A percentile compares a stretch with the other conserved stretches of the same genome.
These are phyloP conservation scores for Callitettix versicolor DNA, from an alignment of 1,140 invertebrate species.

Conservation along the genomic window DNA sequence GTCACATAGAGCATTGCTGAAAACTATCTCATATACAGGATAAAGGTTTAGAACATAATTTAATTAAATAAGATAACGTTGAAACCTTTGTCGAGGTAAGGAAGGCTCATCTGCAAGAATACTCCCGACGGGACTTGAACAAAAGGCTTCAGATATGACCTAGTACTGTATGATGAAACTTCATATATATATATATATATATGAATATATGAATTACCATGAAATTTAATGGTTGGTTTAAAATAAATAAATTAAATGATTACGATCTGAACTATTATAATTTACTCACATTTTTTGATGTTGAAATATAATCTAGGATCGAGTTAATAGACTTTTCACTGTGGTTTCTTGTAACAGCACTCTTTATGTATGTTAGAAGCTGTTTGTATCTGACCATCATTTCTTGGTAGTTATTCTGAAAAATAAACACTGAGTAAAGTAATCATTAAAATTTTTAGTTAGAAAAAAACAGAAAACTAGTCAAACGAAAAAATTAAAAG, in stretches of 20 bases:
- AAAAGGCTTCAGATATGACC: too few relatives aligned
- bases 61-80: too few relatives aligned
- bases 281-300: slow-evolving; percentile 92
- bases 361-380: slow-evolving; percentile 94
- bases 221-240: too few relatives aligned
- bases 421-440: slow-evolving; percentile 31
- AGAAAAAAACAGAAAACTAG: neutral
- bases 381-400: slow-evolving; percentile 98
- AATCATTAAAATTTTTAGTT: neutral
- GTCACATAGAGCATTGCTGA: too few relatives aligned
- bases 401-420: slow-evolving; percentile 82
- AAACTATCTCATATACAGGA: too few relatives aligned
- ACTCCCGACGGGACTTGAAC: too few relatives aligned
- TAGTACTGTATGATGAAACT: too few relatives aligned
- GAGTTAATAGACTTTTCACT: slow-evolving; percentile 99
- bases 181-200: too few relatives aligned
- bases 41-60: too few relatives aligned
- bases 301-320: slow-evolving; percentile 98
- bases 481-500: neutral
- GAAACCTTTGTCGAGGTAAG: too few relatives aligned
- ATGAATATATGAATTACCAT: too few relatives aligned
- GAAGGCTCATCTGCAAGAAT: too few relatives aligned
- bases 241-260: neutral
- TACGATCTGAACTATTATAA: slow-evolving; percentile 24
- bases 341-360: slow-evolving; percentile 97